phyloP scores from a whole-genome alignment of 2,797 vertebrate genomes.

The Argyrosomus regius region DNA sequence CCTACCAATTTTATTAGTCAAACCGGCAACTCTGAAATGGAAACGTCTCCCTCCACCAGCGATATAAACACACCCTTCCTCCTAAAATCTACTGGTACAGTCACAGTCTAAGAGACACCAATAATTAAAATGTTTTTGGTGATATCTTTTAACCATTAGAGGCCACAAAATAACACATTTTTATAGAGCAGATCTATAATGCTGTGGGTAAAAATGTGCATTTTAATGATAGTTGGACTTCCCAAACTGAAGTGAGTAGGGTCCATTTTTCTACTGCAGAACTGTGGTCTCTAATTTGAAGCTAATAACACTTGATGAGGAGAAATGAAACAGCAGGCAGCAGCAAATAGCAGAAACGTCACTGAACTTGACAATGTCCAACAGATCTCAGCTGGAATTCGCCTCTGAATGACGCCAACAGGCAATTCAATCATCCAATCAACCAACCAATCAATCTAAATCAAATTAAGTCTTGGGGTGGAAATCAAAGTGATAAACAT shows the following conservation, averaged over 20 bases:
- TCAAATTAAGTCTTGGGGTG: not conserved
- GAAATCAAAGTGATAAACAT: constrained; percentile 10
- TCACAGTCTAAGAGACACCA: not conserved
- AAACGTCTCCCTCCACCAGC: constrained; percentile 19
- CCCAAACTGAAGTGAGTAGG: not conserved
- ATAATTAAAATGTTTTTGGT: not conserved
- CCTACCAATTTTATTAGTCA: constrained; percentile 9
- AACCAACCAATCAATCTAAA: constrained; percentile 16
- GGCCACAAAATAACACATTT: not conserved
- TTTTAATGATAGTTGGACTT: not conserved
- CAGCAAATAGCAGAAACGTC: not conserved
- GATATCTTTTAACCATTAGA: not conserved
- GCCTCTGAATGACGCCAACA: not conserved
- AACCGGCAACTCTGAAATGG: not conserved
- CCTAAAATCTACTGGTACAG: constrained; percentile 13
- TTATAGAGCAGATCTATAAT: not conserved
- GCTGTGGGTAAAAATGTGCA: not conserved
- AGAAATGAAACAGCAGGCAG: constrained; percentile 13
- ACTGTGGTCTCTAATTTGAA: not conserved
- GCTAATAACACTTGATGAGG: constrained; percentile 2
- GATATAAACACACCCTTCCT: not conserved
- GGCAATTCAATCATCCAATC: constrained; percentile 31
- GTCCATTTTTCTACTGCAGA: not conserved
- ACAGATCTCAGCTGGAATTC: constrained; percentile 7
- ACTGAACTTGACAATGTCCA: constrained; percentile 25